Percentiles rank a stretch among this genome's conserved stretches.
Conservation (phyloP, 1,140 invertebrate genomes). For the Drosophila ananassae region DNA sequence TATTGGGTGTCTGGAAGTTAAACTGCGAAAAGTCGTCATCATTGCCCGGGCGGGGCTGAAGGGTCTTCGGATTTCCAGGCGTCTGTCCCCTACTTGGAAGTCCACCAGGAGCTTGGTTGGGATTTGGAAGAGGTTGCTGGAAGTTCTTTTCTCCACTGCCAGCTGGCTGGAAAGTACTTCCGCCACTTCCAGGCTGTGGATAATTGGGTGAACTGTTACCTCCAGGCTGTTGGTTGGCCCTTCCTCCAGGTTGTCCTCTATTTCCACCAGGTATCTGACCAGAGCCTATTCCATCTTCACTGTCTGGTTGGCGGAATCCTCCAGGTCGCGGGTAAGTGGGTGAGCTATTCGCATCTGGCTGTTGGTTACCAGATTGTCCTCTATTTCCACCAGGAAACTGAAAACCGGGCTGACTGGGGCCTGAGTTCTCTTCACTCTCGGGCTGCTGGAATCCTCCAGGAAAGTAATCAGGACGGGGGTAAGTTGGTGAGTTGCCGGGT, state of each 20-base stretch:
- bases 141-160: not conserved
- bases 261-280: constrained; percentile 1
- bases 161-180: not conserved
- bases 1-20: constrained; percentile 26
- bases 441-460: no score
- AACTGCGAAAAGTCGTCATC: constrained; percentile 4
- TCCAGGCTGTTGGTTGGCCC: constrained; percentile 4
- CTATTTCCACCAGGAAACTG: no score
- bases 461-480: not conserved
- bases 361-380: not conserved
- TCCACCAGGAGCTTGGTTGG: not conserved
- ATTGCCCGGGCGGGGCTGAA: constrained; percentile 47
- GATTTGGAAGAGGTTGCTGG: constrained; percentile 3
- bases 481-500: not conserved
- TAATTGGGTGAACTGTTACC: constrained; percentile 1
- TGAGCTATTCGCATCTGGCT: not conserved
- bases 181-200: not conserved
- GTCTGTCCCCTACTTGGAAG: constrained; percentile 4
- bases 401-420: no score
- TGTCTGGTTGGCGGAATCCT: constrained; percentile 1
- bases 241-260: not conserved
- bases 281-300: not conserved
- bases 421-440: no score
- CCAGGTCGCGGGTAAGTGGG: not conserved
- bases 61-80: not conserved